phyloP scores from a whole-genome alignment of 2,797 vertebrate genomes.

The Graptemys geographica region DNA sequence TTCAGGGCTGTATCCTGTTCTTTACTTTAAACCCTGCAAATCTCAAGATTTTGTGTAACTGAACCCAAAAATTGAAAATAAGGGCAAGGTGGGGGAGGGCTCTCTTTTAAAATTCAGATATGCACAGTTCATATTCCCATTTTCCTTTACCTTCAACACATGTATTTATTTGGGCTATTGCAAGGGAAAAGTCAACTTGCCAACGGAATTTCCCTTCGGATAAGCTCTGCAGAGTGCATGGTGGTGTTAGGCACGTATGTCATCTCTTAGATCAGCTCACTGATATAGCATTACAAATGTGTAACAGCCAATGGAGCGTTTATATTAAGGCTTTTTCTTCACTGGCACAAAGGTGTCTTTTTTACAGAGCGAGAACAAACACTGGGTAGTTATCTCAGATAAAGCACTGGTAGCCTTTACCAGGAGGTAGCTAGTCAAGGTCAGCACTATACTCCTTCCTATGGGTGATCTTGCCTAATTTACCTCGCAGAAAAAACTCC shows the following conservation, averaged over 20 bases:
- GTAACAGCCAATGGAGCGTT: background rate
- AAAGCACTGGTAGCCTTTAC: background rate
- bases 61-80: background rate
- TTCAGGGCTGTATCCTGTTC: background rate
- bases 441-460: background rate
- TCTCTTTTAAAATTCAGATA: background rate
- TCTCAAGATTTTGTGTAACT: background rate
- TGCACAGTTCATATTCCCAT: background rate
- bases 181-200: background rate
- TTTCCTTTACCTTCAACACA: background rate
- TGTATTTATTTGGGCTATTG: background rate
- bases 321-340: slow-evolving; percentile 13
- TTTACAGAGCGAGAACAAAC: background rate
- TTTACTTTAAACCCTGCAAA: background rate
- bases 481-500: background rate
- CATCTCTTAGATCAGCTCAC: background rate
- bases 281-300: background rate
- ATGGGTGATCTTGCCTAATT: rapidly evolving
- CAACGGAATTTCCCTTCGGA: background rate
- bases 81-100: background rate
- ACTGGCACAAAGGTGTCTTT: background rate
- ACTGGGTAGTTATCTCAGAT: background rate
- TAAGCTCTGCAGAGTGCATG: background rate
- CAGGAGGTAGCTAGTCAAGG: background rate
- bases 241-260: background rate